Evolutionary conservation across 1,140 invertebrate genomes (phyloP).

Genomic region (Drosophila yakuba): DNA sequence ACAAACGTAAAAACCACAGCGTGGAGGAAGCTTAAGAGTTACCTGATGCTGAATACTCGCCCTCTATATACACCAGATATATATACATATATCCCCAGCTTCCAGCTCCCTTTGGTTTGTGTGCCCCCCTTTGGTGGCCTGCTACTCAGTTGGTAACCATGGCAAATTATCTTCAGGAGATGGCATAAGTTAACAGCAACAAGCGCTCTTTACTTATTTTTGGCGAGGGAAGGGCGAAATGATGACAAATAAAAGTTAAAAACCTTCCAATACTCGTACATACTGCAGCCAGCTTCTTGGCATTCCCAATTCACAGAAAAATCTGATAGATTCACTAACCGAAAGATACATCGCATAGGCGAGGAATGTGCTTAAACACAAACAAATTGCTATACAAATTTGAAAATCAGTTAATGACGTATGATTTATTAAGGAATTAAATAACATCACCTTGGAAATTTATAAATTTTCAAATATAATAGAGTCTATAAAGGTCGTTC

Average conservation of each 20-base stretch:
- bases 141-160: slow-evolving; percentile 70
- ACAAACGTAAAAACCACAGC: slow-evolving; percentile 78
- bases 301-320: slow-evolving; percentile 13
- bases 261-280: slow-evolving; percentile 39
- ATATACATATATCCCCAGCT: background rate
- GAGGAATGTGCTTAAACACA: too few species aligned
- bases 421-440: background rate
- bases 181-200: slow-evolving; percentile 74
- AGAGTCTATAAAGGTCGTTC: slow-evolving; percentile 14
- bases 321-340: slow-evolving; percentile 19
- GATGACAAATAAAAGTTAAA: slow-evolving; percentile 71
- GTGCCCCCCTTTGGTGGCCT: slow-evolving; percentile 54
- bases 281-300: slow-evolving; percentile 27
- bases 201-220: slow-evolving; percentile 60
- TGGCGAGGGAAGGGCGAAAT: slow-evolving; percentile 14
- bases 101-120: slow-evolving; percentile 12
- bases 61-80: background rate
- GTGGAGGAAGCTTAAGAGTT: slow-evolving; percentile 69
- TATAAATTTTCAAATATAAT: too few species aligned
- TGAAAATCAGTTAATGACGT: background rate
- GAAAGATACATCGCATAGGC: background rate
- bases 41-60: slow-evolving; percentile 58
- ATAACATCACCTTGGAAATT: background rate
- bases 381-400: too few species aligned
- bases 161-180: slow-evolving; percentile 78